Evolutionary conservation across 2,888 invertebrate species (phyloP), one percentile per base, ranked within the genome.

Genomic region (Cancer borealis): DNA sequence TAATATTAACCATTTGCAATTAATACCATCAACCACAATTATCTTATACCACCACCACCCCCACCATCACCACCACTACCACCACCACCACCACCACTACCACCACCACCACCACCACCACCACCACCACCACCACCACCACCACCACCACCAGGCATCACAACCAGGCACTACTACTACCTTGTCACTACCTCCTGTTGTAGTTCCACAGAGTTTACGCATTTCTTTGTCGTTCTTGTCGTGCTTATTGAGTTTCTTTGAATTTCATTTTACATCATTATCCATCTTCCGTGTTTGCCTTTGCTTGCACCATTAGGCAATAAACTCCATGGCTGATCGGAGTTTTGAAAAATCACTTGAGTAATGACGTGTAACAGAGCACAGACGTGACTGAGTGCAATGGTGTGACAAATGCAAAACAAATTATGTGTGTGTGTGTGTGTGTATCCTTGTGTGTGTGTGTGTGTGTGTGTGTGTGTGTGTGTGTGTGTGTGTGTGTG

Each of bases 291-390:
- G 73, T 0, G 1, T 73, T 73, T 73, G 73, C 73, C 6, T 73
- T 73, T 21, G n/a, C 26, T n/a, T 73, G 73, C 73, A 26, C 73
- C 73, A 73, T 73, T 73, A 73, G 26, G 73, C 73, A 73, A 73
- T 73, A 5, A 73, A n/a, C 26, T 73, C n/a, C 73, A 6, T 73
- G 73, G 73, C 26, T 73, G 73, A 73, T 73, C 73, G 73, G 73
- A n/a, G 26, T 73, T 8, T 73, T 73, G n/a, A 73, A 73, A n/a
- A 73, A 73, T 73, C 73, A 73, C 73, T 73, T 26, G 21, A n/a
- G 26, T 73, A 73, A 73, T 73, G 73, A 73, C 73, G 73, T 73
- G 73, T 73, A 73, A 26, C 66, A 66, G 66, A 66, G n/a, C 66
- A 66, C 66, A 66, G 21, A n/a, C 66, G 66, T 17, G 66, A 66